A percentile compares a stretch with the other conserved stretches of the same genome.
Evolutionary conservation across 2,888 invertebrate genomes (phyloP).

Genomic region (Hirudinaria manillensis): DNA sequence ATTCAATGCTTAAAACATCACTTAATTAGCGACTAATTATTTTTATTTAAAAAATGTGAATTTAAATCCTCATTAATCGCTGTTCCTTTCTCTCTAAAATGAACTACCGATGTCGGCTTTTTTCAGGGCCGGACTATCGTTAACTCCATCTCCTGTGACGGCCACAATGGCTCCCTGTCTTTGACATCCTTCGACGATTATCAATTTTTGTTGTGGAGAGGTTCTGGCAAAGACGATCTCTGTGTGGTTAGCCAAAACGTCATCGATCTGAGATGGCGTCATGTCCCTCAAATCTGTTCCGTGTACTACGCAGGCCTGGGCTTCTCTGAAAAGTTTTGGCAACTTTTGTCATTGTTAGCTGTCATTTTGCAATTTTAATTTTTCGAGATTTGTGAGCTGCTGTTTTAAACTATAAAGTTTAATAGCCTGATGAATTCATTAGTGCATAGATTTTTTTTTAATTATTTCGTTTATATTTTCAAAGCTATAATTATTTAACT

Average conservation of each 20-base stretch:
- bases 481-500: not conserved
- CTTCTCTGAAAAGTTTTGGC: conserved; percentile 45
- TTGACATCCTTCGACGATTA: conserved; percentile 73
- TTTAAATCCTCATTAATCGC: not conserved
- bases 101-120: conserved; percentile 64
- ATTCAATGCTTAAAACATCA: too few relatives aligned
- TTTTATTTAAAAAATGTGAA: not conserved
- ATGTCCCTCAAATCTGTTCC: conserved; percentile 71
- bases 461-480: not conserved
- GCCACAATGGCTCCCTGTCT: conserved; percentile 71
- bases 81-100: not conserved
- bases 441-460: not conserved
- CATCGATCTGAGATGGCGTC: conserved; percentile 75
- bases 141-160: conserved; percentile 81
- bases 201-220: conserved; percentile 80
- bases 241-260: conserved; percentile 82
- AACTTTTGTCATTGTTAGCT: not conserved
- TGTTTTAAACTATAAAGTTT: too few relatives aligned
- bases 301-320: conserved; percentile 54
- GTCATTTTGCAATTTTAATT: too few relatives aligned
- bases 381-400: too few relatives aligned
- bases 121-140: conserved; percentile 77
- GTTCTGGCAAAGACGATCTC: conserved; percentile 95
- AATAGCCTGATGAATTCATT: too few relatives aligned
- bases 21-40: too few relatives aligned